phyloP scores from a whole-genome alignment of 2,797 vertebrate genomes.

The Alcedo atthis region DNA sequence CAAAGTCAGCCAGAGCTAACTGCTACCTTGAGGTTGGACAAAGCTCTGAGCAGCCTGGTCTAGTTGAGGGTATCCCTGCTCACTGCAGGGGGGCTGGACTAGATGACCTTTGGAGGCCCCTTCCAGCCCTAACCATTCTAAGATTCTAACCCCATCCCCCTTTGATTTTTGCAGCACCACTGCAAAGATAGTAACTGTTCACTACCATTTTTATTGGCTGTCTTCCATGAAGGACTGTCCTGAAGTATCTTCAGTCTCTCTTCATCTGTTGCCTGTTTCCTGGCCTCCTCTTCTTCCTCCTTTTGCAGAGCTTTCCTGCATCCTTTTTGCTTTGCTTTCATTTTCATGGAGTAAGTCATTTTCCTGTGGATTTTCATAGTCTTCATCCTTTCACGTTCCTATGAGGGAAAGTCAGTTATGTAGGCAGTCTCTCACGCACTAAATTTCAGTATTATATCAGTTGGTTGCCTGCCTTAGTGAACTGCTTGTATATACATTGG shows the following conservation, averaged over 20 bases:
- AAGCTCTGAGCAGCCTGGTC: too few species aligned
- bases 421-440: not conserved
- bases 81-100: too few species aligned
- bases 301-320: slow-evolving; percentile 72
- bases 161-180: not conserved
- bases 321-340: slow-evolving; percentile 65
- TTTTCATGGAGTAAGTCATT: slow-evolving; percentile 72
- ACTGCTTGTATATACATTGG: not conserved
- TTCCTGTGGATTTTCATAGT: slow-evolving; percentile 83
- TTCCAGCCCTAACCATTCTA: too few species aligned
- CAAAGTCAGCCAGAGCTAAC: not conserved
- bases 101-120: too few species aligned
- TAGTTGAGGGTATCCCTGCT: too few species aligned
- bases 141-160: too few species aligned
- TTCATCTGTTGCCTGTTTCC: slow-evolving; percentile 12
- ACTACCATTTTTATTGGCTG: slow-evolving; percentile 79
- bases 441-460: not conserved
- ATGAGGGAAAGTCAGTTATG: not conserved
- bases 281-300: slow-evolving; percentile 66
- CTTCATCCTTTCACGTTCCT: slow-evolving; percentile 83
- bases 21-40: not conserved
- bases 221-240: slow-evolving; percentile 70
- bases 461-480: not conserved
- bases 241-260: slow-evolving; percentile 40
- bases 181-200: not conserved